Conservation (phyloP, 2,888 invertebrate genomes). For the Eupithecia vulgata region DNA sequence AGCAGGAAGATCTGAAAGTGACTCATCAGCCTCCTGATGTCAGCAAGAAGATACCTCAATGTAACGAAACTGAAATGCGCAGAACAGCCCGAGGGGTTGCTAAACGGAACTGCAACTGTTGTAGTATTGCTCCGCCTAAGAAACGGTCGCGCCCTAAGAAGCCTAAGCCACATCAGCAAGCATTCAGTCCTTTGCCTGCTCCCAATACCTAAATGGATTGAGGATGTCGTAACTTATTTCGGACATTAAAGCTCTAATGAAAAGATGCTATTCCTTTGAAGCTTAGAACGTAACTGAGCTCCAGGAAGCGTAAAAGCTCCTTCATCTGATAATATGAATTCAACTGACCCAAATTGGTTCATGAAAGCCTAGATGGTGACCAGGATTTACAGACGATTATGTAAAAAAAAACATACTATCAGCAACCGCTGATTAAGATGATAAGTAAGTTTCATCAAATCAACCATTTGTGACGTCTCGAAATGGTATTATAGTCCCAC, state of each 20-base stretch:
- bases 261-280: neutral
- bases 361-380: neutral
- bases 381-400: neutral
- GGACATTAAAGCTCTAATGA: neutral
- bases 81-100: conserved; percentile 83
- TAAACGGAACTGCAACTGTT: conserved; percentile 86
- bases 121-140: conserved; percentile 78
- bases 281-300: neutral
- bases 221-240: neutral
- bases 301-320: neutral
- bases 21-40: conserved; percentile 56
- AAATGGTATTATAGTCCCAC: neutral
- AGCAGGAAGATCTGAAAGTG: conserved; percentile 21
- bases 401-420: neutral
- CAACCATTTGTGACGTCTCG: neutral
- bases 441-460: neutral
- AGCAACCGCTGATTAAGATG: neutral
- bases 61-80: conserved; percentile 61
- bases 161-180: conserved; percentile 12
- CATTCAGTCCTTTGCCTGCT: conserved; percentile 32
- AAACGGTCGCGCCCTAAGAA: conserved; percentile 72
- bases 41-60: conserved; percentile 67
- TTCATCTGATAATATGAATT: neutral
- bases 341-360: neutral
- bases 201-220: conserved; percentile 34